Evolutionary conservation across 2,797 vertebrate species (phyloP).

Genomic region (Margarornis squamiger): DNA sequence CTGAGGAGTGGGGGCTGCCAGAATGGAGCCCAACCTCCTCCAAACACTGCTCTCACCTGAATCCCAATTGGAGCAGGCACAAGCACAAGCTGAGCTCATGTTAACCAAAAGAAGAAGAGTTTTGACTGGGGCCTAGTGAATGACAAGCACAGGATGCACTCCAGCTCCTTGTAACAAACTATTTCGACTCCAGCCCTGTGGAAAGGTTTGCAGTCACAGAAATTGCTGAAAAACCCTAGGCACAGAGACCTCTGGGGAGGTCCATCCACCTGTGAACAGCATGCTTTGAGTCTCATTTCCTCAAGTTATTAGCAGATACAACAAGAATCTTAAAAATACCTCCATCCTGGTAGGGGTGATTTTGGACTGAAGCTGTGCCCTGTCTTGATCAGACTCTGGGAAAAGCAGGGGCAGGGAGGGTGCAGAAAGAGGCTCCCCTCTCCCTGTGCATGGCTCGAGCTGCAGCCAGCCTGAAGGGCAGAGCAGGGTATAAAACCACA

Average conservation of each 20-base stretch:
- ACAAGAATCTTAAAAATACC: neutral
- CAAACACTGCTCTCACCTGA: neutral
- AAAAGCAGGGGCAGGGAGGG: neutral
- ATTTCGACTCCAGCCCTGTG: neutral
- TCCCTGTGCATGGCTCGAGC: fast-evolving
- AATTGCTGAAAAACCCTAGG: neutral
- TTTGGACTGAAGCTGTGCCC: neutral
- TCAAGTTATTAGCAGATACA: neutral
- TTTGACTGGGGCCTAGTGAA: neutral
- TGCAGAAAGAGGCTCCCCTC: neutral
- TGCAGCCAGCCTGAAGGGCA: neutral
- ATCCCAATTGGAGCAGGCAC: neutral
- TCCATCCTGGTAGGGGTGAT: neutral
- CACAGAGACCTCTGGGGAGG: neutral
- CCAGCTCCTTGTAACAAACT: neutral
- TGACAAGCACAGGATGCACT: fast-evolving
- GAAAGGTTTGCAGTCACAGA: neutral
- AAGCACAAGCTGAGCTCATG: neutral
- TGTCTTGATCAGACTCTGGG: neutral
- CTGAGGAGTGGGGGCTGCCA: neutral
- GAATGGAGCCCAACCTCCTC: neutral
- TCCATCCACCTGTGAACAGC: neutral
- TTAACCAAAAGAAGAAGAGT: neutral
- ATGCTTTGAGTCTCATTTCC: neutral
- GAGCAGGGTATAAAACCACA: neutral